Conservation (phyloP, 2,888 invertebrate species). For the Aspidapion aeneum region DNA sequence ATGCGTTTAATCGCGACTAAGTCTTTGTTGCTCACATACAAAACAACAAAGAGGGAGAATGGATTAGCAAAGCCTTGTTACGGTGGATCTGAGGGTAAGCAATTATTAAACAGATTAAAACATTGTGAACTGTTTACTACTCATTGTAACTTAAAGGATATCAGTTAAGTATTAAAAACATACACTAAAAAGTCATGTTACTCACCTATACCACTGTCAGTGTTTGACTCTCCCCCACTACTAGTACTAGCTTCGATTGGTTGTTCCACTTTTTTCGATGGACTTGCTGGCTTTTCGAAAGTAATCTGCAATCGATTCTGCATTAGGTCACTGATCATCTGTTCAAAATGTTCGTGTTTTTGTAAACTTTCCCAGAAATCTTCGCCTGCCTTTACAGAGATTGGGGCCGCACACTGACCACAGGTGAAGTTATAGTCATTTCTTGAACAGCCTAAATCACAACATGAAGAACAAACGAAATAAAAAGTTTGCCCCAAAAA, state of each 20-base stretch:
- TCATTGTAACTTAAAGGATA: too few relatives aligned
- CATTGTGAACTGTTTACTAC: too few relatives aligned
- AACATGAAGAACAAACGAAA: too few relatives aligned
- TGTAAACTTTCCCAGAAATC: constrained; percentile 32
- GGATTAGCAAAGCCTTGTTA: too few relatives aligned
- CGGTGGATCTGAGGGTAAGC: too few relatives aligned
- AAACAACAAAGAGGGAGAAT: too few relatives aligned
- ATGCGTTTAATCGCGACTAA: too few relatives aligned
- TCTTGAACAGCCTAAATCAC: background rate
- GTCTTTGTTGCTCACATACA: too few relatives aligned
- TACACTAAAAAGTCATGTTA: too few relatives aligned
- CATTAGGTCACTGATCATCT: constrained; percentile 23
- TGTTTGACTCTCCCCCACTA: constrained; percentile 12
- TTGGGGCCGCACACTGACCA: constrained; percentile 26
- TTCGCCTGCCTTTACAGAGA: constrained; percentile 22
- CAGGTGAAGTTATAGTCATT: constrained; percentile 19
- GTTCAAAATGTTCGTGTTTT: constrained; percentile 34
- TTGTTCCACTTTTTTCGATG: background rate
- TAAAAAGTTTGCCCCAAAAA: too few relatives aligned
- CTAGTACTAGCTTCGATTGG: constrained; percentile 8
- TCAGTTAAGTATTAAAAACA: too few relatives aligned
- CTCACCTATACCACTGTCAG: constrained; percentile 26
- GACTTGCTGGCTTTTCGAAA: constrained; percentile 1
- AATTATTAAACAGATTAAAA: too few relatives aligned
- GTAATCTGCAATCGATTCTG: constrained; percentile 13